A percentile compares a stretch with the other conserved stretches of the same genome.
Conservation (phyloP, 2,797 vertebrate genomes). For the Rhinella marina region DNA sequence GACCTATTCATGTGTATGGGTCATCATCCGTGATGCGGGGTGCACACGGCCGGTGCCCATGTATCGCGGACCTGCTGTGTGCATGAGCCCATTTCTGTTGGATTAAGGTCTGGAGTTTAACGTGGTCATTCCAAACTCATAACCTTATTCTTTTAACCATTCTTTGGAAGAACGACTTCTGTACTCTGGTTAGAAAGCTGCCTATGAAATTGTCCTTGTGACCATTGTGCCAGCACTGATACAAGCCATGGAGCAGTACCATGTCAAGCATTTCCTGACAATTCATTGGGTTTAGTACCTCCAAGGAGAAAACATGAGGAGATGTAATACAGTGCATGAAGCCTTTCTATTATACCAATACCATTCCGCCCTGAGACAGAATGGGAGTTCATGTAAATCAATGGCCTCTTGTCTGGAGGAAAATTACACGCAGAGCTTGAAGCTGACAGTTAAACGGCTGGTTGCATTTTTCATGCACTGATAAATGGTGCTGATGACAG, state of each 20-base stretch:
- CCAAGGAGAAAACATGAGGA: not conserved
- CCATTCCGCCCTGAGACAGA: constrained; percentile 15
- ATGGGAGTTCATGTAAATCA: constrained; percentile 51
- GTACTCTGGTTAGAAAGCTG: not conserved
- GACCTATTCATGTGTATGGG: no score
- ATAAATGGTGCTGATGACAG: constrained; percentile 29
- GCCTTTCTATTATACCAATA: constrained; percentile 8
- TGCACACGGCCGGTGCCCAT: no score
- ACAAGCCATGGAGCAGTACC: not conserved
- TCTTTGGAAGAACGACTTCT: no score
- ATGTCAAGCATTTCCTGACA: not conserved
- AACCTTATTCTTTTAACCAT: no score
- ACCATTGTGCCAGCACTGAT: not conserved
- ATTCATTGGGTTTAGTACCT: not conserved
- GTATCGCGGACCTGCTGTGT: no score
- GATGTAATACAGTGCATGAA: not conserved
- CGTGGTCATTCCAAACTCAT: no score
- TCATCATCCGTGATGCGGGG: no score
- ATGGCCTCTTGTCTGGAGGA: constrained; percentile 36
- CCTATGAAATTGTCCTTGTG: not conserved
- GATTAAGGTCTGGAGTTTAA: no score
- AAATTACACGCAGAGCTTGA: not conserved
- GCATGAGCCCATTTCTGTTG: no score
- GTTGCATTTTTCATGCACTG: constrained; percentile 29
- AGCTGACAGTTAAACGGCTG: not conserved